A percentile compares a stretch with the other conserved stretches of the same genome.
These are phyloP conservation scores for Penaeus japonicus DNA, from an alignment of 1,140 invertebrate species.

Conservation along the genomic window DNA sequence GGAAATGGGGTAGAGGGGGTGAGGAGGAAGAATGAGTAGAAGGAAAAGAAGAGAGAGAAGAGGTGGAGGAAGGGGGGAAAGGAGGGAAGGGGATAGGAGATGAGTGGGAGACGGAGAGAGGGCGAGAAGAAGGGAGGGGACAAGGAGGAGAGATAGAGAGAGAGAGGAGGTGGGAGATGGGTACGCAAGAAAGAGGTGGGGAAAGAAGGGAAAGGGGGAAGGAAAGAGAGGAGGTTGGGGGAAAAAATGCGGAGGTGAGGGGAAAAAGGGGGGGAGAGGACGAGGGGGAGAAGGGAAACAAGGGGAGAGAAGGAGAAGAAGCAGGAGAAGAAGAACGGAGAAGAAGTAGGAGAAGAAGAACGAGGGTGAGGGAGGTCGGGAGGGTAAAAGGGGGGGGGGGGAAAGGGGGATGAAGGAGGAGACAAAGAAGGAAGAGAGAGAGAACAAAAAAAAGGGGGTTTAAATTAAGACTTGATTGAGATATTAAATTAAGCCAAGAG, in stretches of 20 bases:
- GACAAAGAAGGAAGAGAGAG: background rate
- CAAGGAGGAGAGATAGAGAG: background rate
- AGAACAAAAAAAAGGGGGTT: background rate
- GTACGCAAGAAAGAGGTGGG: background rate
- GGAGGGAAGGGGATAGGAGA: background rate
- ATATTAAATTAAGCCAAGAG: background rate
- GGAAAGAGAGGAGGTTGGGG: background rate
- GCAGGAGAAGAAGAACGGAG: background rate
- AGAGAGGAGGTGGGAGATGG: background rate
- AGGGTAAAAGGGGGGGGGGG: background rate
- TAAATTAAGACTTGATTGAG: background rate
- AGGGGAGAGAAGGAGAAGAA: background rate
- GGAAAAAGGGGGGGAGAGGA: background rate
- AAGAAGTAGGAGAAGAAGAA: background rate
- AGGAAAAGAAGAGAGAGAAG: background rate
- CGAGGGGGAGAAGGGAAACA: background rate
- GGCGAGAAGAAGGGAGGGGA: background rate
- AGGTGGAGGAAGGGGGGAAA: background rate
- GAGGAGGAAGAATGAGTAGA: too few species aligned
- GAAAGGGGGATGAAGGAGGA: background rate
- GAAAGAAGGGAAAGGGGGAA: background rate
- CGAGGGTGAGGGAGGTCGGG: too few species aligned
- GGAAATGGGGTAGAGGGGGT: too few species aligned
- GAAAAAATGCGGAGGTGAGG: too few species aligned
- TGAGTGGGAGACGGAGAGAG: background rate